Conservation (phyloP, 2,113 vertebrate genomes). For the Atlantisia rogersi region DNA sequence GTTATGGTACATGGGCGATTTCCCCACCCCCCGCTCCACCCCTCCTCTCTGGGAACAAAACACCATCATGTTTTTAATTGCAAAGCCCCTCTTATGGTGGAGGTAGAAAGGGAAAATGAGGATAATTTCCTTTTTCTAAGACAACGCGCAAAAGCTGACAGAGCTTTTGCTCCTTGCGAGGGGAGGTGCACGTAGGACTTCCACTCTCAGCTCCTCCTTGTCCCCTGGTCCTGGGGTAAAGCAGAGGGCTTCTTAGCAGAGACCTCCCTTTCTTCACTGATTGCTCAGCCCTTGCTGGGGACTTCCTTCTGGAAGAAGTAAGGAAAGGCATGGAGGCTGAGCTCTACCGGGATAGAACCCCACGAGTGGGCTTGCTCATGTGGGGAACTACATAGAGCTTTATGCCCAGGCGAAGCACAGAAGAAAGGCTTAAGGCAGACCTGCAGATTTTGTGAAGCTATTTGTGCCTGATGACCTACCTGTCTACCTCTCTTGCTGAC, state of each 20-base stretch:
- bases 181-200: rapidly evolving
- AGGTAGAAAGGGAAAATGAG: neutral
- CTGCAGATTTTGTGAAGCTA: neutral
- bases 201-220: neutral
- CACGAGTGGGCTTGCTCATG: rapidly evolving
- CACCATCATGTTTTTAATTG: neutral
- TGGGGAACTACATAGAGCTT: neutral
- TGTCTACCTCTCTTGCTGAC: neutral
- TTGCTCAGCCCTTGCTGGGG: rapidly evolving
- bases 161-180: rapidly evolving
- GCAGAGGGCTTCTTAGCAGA: neutral
- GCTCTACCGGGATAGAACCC: neutral
- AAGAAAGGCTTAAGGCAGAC: neutral
- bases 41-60: slow-evolving; percentile 33
- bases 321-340: neutral
- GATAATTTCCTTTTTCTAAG: neutral
- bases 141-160: rapidly evolving
- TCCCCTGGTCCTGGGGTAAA: neutral
- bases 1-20: slow-evolving; percentile 78
- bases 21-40: slow-evolving; percentile 40
- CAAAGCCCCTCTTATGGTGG: neutral
- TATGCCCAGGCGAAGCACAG: neutral
- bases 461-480: neutral
- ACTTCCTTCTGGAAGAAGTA: neutral
- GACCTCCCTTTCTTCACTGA: neutral